These are phyloP conservation scores for Solenodon paradoxus DNA, from an alignment of 2,113 vertebrate genomes.

Conservation along the genomic window DNA sequence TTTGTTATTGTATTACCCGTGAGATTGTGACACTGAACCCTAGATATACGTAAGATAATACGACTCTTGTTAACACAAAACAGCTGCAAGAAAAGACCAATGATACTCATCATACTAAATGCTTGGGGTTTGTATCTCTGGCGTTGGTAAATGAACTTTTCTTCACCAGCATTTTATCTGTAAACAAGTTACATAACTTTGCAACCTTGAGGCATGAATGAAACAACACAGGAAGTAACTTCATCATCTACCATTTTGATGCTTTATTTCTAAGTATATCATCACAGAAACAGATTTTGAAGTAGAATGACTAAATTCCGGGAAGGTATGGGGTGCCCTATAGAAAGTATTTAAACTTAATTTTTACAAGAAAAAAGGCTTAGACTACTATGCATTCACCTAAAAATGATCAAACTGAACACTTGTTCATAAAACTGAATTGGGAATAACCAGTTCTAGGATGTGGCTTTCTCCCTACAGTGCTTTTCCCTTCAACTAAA, in stretches of 20 bases:
- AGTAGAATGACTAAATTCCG: neutral
- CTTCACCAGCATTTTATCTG: constrained; percentile 14
- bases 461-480: neutral
- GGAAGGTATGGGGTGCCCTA: neutral
- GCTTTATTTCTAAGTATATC: neutral
- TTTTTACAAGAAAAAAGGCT: neutral
- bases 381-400: neutral
- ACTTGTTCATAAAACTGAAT: neutral
- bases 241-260: neutral
- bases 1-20: neutral
- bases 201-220: constrained; percentile 37
- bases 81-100: constrained; percentile 33
- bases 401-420: neutral
- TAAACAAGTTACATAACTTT: constrained; percentile 73
- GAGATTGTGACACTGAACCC: constrained; percentile 50
- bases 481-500: neutral
- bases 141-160: constrained; percentile 44
- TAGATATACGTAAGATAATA: constrained; percentile 40
- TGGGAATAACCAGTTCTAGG: neutral
- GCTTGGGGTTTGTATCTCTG: constrained; percentile 9
- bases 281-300: neutral
- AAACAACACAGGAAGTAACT: neutral
- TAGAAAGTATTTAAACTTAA: neutral
- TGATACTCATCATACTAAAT: neutral
- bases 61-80: constrained; percentile 29